Evolutionary conservation across 1,140 invertebrate species (phyloP).

Genomic region (Asobara japonica): DNA sequence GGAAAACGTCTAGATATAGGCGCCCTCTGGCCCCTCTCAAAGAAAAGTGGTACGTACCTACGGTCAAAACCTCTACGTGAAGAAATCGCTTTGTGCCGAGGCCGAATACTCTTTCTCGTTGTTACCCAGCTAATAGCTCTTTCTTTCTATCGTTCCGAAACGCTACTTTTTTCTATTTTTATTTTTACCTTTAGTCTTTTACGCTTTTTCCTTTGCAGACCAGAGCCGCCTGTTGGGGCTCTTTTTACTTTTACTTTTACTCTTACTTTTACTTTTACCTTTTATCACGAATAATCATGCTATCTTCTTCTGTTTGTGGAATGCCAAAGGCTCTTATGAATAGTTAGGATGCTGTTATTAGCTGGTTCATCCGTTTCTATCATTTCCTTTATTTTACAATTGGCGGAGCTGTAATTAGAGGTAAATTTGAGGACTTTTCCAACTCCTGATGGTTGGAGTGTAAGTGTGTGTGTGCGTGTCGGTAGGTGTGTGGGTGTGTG

Average conservation of each 20-base stretch:
- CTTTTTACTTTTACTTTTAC: background rate
- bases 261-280: background rate
- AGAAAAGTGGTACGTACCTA: slow-evolving; percentile 26
- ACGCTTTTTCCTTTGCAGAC: background rate
- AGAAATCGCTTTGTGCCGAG: slow-evolving; percentile 31
- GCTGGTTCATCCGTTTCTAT: slow-evolving; percentile 11
- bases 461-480: too few species aligned
- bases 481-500: too few species aligned
- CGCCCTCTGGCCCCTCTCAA: slow-evolving; percentile 14
- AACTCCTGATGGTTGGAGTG: too few species aligned
- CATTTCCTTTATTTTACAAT: too few species aligned
- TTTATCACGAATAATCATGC: background rate
- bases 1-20: background rate
- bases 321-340: slow-evolving; percentile 22
- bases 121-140: slow-evolving; percentile 33
- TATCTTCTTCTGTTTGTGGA: background rate
- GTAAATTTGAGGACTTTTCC: background rate
- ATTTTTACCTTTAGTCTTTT: background rate
- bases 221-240: background rate
- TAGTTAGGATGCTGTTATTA: slow-evolving; percentile 30
- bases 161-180: background rate
- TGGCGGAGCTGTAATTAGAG: background rate
- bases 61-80: slow-evolving; percentile 24
- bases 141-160: slow-evolving; percentile 25
- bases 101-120: slow-evolving; percentile 33